Evolutionary conservation across 2,113 vertebrate genomes (phyloP), one percentile per base, ranked within the genome.

Genomic region (Leucopsar rothschildi): DNA sequence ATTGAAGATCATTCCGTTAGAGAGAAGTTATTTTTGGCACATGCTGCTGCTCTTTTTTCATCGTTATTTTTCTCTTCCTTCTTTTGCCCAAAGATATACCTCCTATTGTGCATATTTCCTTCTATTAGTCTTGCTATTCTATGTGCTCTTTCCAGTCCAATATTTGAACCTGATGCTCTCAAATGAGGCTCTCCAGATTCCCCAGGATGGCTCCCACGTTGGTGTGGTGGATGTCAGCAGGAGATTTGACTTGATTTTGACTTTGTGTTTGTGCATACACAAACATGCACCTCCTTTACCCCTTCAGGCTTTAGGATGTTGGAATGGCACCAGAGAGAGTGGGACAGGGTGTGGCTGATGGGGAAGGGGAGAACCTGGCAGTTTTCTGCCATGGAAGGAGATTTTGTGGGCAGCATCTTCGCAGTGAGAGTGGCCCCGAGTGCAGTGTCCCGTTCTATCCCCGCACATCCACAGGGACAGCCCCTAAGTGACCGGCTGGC

Each of bases 381-480:
- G 18, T 53, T 72, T 42, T 56, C 40, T 72, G 59, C 49, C 18
- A 6, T 9, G 53, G 55, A 53, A 78, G 28, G 53, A 56, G 23
- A 9, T 42, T 37, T n/a, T 31, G 9, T 50, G 52, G 56, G 64
- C 39, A 76, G 25, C 10, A 37, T 31, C 35, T 52, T 59, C 29
- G 7, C 50, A 27, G 52, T 17, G 8, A 10, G 69, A 3, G 11
- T 31, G 76, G 15, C 23, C 27, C 12, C 39, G 53, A 53, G 19
- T 2, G 1, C 3, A 0, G 12, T 17, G 39, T 55, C 6, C 59
- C 0, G 0, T 4, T 35, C 2, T 0, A 0, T 35, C 25, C 6
- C 5, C 15, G 1, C 5, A 1, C 3, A 15, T 7, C 52, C 33
- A 9, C 9, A 28, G 19, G 22, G 12, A 53, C 9, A 40, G 37